These are phyloP conservation scores for Epirrhoe tristata DNA, from an alignment of 2,888 invertebrate species.

Conservation along the genomic window DNA sequence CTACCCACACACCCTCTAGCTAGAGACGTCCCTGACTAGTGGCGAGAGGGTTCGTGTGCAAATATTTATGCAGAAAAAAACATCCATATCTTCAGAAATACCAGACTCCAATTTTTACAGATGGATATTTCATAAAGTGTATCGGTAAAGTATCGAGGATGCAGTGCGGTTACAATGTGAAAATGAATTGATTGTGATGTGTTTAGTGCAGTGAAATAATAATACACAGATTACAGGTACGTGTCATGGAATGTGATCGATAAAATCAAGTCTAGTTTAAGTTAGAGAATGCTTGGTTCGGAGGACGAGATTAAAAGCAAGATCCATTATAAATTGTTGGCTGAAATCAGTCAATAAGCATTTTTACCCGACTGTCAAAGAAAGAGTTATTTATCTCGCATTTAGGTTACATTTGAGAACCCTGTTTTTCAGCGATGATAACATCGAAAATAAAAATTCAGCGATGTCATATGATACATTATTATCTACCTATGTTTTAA, in stretches of 20 bases:
- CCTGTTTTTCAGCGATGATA: background rate
- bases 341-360: background rate
- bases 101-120: background rate
- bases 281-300: no score
- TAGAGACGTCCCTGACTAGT: constrained; percentile 48
- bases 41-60: constrained; percentile 48
- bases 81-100: background rate
- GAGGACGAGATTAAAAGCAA: no score
- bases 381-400: no score
- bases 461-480: no score
- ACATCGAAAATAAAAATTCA: no score
- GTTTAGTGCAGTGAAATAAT: constrained; percentile 15
- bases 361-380: no score
- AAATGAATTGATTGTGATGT: constrained; percentile 3
- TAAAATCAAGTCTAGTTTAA: background rate
- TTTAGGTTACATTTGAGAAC: background rate
- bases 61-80: constrained; percentile 36
- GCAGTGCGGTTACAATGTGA: constrained; percentile 16
- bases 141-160: background rate
- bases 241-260: background rate
- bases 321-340: background rate
- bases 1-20: constrained; percentile 49
- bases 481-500: no score
- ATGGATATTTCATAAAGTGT: background rate
- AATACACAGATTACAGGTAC: background rate